phyloP scores from a whole-genome alignment of 64 coral and sea anemone genomes.

The Anthopleura sola region DNA sequence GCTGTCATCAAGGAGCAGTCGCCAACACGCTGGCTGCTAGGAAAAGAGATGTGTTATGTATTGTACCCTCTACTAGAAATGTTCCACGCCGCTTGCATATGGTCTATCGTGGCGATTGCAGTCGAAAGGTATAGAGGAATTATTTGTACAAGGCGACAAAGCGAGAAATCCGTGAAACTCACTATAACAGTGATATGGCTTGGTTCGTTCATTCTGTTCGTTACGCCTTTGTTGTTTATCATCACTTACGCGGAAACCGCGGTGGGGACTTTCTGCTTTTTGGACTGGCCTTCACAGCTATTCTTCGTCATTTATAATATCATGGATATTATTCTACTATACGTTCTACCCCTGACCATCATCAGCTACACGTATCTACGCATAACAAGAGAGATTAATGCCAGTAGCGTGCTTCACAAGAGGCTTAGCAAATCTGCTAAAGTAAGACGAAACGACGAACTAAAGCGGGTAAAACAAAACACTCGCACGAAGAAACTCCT shows the following conservation, averaged over 20 bases:
- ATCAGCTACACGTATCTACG: slow-evolving; percentile 45
- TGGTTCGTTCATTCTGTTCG: slow-evolving; percentile 28
- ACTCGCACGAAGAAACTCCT: slow-evolving; percentile 36
- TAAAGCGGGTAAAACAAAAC: slow-evolving; percentile 42
- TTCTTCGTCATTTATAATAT: slow-evolving; percentile 16
- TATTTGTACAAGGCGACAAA: neutral
- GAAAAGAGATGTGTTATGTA: slow-evolving; percentile 23
- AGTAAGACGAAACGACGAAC: slow-evolving; percentile 7
- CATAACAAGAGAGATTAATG: slow-evolving; percentile 32
- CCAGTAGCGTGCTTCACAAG: slow-evolving; percentile 42
- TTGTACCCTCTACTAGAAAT: slow-evolving; percentile 38
- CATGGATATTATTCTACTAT: slow-evolving; percentile 19
- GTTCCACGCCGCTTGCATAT: slow-evolving; percentile 44
- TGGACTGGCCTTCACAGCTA: slow-evolving; percentile 7
- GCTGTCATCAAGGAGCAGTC: slow-evolving; percentile 31
- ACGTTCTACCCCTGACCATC: slow-evolving; percentile 33
- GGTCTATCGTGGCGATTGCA: slow-evolving; percentile 56
- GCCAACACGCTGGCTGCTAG: slow-evolving; percentile 35
- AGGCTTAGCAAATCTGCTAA: slow-evolving; percentile 5
- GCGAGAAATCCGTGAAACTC: slow-evolving; percentile 15
- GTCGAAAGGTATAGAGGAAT: slow-evolving; percentile 41
- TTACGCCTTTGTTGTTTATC: slow-evolving; percentile 26
- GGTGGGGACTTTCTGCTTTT: neutral
- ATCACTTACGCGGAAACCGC: neutral
- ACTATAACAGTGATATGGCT: slow-evolving; percentile 26